These are phyloP conservation scores for Troglohyphantes excavatus DNA, from an alignment of 2,888 invertebrate genomes.

Conservation along the genomic window DNA sequence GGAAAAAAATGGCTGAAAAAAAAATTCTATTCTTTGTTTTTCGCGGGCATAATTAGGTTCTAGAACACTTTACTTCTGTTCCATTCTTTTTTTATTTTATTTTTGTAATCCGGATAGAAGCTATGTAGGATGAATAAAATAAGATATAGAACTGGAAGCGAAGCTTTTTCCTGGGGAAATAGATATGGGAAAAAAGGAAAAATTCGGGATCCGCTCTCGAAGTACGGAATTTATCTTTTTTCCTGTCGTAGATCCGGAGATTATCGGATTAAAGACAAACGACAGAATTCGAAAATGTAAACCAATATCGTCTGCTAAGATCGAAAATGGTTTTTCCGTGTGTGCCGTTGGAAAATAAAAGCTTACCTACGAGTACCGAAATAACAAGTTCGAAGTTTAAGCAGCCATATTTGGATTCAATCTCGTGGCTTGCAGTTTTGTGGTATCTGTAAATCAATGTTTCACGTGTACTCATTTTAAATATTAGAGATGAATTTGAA, in stretches of 20 bases:
- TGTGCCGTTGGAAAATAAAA: not conserved
- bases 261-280: slow-evolving; percentile 74
- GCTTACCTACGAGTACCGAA: not conserved
- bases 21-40: slow-evolving; percentile 58
- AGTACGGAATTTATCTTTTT: slow-evolving; percentile 23
- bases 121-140: slow-evolving; percentile 50
- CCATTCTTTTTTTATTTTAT: slow-evolving; percentile 30
- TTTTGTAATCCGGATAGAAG: slow-evolving; percentile 33
- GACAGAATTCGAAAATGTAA: slow-evolving; percentile 53
- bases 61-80: slow-evolving; percentile 47
- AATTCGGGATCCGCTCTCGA: slow-evolving; percentile 23
- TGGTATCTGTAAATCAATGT: too few relatives aligned
- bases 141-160: not conserved
- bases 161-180: not conserved
- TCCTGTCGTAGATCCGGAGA: slow-evolving; percentile 34
- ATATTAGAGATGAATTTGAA: too few relatives aligned
- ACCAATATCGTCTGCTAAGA: slow-evolving; percentile 6
- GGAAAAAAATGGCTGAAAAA: not conserved
- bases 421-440: too few relatives aligned
- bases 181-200: not conserved
- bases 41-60: slow-evolving; percentile 66
- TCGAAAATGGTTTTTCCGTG: slow-evolving; percentile 19
- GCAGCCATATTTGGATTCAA: slow-evolving; percentile 1
- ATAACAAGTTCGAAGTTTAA: not conserved
- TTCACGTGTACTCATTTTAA: too few relatives aligned